Evolutionary conservation across 2,113 vertebrate species (phyloP).

Genomic region (Anguilla rostrata): DNA sequence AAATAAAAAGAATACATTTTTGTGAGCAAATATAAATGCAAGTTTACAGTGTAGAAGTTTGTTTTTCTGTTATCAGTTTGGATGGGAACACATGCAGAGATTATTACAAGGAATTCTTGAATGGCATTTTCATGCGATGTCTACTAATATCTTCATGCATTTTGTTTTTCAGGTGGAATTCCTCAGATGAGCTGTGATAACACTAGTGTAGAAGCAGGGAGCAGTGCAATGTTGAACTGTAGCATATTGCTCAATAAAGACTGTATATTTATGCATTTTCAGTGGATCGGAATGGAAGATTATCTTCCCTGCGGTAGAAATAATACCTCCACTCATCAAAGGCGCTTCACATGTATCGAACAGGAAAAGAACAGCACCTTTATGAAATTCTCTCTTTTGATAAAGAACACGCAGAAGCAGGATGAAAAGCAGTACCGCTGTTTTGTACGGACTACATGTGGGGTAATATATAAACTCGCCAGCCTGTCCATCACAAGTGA

Average conservation of each 20-base stretch:
- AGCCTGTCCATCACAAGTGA: not conserved
- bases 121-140: not conserved
- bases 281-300: not conserved
- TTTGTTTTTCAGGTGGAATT: not conserved
- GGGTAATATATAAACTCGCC: rapidly evolving
- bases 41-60: not conserved
- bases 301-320: not conserved
- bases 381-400: not conserved
- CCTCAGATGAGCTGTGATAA: not conserved
- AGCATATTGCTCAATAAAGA: not conserved
- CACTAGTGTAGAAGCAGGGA: too few relatives aligned
- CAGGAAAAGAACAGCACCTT: not conserved
- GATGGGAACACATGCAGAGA: not conserved
- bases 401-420: not conserved
- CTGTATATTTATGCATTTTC: not conserved
- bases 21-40: not conserved
- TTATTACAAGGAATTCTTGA: not conserved
- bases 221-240: not conserved
- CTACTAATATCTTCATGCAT: not conserved
- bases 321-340: not conserved
- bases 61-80: not conserved
- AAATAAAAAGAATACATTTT: not conserved
- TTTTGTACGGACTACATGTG: not conserved
- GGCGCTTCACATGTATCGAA: not conserved
- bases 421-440: not conserved